Evolutionary conservation across 2,797 vertebrate genomes (phyloP).

Genomic region (Gymnothorax javanicus): DNA sequence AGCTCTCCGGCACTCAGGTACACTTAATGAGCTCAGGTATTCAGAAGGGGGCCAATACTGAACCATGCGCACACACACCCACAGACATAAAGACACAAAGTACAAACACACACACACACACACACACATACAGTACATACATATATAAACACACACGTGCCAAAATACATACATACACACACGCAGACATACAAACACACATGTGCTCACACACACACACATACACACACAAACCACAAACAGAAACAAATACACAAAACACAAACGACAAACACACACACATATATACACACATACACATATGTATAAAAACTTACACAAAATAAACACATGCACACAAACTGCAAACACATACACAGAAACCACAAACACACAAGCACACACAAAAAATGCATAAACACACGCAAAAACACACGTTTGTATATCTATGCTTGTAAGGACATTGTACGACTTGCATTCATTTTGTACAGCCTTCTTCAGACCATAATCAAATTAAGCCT

Average conservation of each 20-base stretch:
- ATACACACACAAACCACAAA: neutral
- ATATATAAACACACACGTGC: neutral
- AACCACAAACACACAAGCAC: too few relatives aligned
- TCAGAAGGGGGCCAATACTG: neutral
- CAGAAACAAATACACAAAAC: neutral
- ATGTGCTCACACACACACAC: neutral
- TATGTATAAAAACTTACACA: neutral
- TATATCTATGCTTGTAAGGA: too few relatives aligned
- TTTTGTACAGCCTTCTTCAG: too few relatives aligned
- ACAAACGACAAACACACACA: neutral
- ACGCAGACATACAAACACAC: neutral
- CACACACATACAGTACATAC: neutral
- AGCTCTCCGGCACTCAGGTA: neutral
- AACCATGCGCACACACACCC: neutral
- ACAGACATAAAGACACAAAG: neutral
- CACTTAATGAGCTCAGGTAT: neutral
- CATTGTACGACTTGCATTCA: too few relatives aligned
- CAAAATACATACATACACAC: neutral
- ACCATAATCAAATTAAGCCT: too few relatives aligned
- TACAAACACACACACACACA: neutral
- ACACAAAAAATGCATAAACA: too few relatives aligned
- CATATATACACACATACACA: too few relatives aligned
- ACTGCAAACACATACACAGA: too few relatives aligned
- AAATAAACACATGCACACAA: neutral
- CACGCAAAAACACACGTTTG: too few relatives aligned